Conservation (phyloP, 2,113 vertebrate species). For the Columba livia region DNA sequence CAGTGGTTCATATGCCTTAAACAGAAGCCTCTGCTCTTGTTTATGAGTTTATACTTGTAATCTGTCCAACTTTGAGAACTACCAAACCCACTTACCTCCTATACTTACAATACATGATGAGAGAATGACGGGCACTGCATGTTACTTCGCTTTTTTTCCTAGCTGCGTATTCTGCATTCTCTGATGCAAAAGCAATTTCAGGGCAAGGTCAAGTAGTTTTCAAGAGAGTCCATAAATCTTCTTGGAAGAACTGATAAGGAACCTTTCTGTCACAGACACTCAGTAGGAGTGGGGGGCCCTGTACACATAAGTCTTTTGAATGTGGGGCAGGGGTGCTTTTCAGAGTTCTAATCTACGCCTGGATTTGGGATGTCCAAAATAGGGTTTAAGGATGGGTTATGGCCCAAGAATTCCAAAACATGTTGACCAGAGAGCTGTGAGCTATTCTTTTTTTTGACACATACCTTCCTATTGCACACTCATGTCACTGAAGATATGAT, state of each 20-base stretch:
- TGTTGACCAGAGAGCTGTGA: not conserved
- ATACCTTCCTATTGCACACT: not conserved
- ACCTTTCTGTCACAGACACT: not conserved
- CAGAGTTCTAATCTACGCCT: not conserved
- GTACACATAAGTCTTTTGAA: fast-evolving
- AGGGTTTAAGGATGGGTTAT: not conserved
- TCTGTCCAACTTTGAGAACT: not conserved
- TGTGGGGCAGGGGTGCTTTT: not conserved
- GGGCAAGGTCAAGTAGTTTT: not conserved
- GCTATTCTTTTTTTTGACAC: not conserved
- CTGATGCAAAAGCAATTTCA: not conserved
- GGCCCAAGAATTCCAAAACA: not conserved
- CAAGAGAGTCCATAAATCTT: not conserved
- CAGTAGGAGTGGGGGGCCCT: not conserved
- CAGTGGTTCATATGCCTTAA: not conserved
- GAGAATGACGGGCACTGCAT: not conserved
- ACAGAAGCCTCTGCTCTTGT: not conserved
- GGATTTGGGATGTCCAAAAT: not conserved
- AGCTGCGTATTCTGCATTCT: not conserved
- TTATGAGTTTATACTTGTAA: not conserved
- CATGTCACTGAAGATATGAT: fast-evolving
- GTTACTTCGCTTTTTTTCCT: not conserved
- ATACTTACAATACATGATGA: not conserved
- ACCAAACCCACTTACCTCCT: not conserved
- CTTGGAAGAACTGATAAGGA: not conserved